A percentile compares a stretch with the other conserved stretches of the same genome.
Evolutionary conservation across 2,113 vertebrate genomes (phyloP).

Genomic region (Pimephales promelas): DNA sequence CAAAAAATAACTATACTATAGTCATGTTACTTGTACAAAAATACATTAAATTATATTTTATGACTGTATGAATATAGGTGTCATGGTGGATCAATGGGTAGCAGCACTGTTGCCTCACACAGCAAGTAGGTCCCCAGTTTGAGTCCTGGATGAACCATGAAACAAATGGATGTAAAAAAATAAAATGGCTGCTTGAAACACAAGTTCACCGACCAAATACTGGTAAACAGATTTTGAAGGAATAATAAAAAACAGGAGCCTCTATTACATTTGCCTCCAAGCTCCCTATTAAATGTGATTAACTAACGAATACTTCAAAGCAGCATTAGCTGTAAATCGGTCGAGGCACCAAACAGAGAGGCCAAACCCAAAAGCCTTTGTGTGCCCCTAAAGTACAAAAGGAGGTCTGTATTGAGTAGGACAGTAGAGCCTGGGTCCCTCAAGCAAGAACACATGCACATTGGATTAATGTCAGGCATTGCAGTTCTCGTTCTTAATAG

Average conservation of each 20-base stretch:
- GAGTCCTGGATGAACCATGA: neutral
- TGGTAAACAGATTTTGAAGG: conserved; percentile 39
- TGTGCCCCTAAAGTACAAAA: conserved; percentile 67
- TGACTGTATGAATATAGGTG: too few species aligned
- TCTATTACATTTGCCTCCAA: neutral
- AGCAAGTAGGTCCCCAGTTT: neutral
- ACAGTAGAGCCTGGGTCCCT: conserved; percentile 3
- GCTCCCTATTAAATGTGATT: conserved; percentile 64
- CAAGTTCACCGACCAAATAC: neutral
- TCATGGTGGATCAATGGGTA: too few species aligned
- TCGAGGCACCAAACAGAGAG: conserved; percentile 59
- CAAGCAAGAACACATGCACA: conserved; percentile 22
- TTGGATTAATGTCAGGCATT: neutral
- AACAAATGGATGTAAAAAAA: neutral
- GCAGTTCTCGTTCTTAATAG: neutral
- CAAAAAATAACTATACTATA: too few species aligned
- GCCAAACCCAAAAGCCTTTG: neutral
- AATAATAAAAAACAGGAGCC: conserved; percentile 13
- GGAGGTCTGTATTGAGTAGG: conserved; percentile 61
- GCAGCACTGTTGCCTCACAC: too few species aligned
- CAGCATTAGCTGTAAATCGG: conserved; percentile 66
- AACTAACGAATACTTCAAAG: conserved; percentile 69
- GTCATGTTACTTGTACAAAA: too few species aligned
- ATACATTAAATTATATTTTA: too few species aligned
- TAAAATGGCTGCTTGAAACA: neutral